These are phyloP conservation scores for Cheilosia variabilis DNA, from an alignment of 2,888 invertebrate genomes.

Conservation along the genomic window DNA sequence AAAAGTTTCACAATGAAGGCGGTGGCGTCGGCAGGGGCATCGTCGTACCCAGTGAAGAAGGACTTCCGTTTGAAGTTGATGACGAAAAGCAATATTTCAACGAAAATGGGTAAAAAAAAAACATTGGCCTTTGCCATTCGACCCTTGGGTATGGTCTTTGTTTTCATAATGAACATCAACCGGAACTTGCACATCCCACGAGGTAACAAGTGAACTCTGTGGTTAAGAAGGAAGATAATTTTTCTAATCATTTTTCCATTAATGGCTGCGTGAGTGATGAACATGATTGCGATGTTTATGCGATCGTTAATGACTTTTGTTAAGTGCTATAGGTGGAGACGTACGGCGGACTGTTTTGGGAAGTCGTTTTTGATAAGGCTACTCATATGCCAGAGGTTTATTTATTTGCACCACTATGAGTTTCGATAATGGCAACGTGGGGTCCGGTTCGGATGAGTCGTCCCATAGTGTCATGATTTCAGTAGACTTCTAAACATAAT, in stretches of 20 bases:
- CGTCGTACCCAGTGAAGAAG: not conserved
- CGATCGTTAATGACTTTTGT: no score
- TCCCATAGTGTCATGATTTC: no score
- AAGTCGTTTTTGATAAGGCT: no score
- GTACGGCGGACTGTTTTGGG: no score
- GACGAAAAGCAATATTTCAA: conserved; percentile 24
- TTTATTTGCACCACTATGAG: no score
- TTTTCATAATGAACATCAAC: conserved; percentile 29
- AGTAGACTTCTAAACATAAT: no score
- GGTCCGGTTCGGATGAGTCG: no score
- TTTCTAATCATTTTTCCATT: conserved; percentile 30
- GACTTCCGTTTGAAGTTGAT: conserved; percentile 26
- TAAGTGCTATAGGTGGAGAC: no score
- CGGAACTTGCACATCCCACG: conserved; percentile 3
- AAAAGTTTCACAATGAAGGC: conserved; percentile 43
- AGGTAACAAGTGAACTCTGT: not conserved
- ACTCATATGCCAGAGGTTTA: no score
- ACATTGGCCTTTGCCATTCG: conserved; percentile 14
- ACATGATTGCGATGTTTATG: not conserved
- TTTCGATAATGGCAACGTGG: no score
- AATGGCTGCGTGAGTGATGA: not conserved
- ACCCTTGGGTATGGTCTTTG: not conserved
- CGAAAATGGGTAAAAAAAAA: conserved; percentile 22
- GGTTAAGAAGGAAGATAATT: not conserved
- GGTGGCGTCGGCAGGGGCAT: conserved; percentile 1